These are phyloP conservation scores for Hypsibius dujardini DNA, from an alignment of 1,140 invertebrate species.

Conservation along the genomic window DNA sequence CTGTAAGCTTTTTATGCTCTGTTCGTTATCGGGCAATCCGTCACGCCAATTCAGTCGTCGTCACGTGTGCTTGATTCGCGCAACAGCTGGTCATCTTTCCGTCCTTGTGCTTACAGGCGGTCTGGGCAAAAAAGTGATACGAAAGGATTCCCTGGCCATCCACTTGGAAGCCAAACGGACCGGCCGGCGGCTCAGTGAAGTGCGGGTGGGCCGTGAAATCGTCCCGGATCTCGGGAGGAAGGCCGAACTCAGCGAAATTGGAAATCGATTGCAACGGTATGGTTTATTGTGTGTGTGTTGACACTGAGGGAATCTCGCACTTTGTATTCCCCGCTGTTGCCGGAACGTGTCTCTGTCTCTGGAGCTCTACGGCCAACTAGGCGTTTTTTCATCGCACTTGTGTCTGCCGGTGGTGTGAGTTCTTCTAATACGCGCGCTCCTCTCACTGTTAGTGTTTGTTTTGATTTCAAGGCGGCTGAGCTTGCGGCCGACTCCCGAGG, in stretches of 20 bases:
- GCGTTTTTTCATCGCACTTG: too few relatives aligned
- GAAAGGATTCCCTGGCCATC: slow-evolving; percentile 17
- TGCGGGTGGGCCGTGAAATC: slow-evolving; percentile 11
- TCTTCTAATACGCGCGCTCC: too few relatives aligned
- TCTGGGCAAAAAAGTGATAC: not conserved
- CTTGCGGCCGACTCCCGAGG: slow-evolving; percentile 88
- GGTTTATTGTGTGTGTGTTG: too few relatives aligned
- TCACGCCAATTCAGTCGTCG: too few relatives aligned
- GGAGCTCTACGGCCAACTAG: too few relatives aligned
- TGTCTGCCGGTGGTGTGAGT: too few relatives aligned
- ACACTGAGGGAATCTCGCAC: too few relatives aligned
- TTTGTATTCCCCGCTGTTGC: too few relatives aligned
- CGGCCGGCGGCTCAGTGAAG: slow-evolving; percentile 12
- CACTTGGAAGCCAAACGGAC: slow-evolving; percentile 15
- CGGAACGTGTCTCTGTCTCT: too few relatives aligned
- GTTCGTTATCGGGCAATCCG: too few relatives aligned
- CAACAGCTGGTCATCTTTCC: not conserved
- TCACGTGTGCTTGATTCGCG: too few relatives aligned
- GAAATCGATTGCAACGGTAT: slow-evolving; percentile 17
- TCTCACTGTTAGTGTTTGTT: not conserved
- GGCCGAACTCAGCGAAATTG: slow-evolving; percentile 11
- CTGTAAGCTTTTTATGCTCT: too few relatives aligned
- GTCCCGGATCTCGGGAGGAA: not conserved
- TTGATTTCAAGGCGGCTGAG: slow-evolving; percentile 64
- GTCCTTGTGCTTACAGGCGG: not conserved